These are phyloP conservation scores for Ectobius pallidus DNA, from an alignment of 2,888 invertebrate genomes.

Conservation along the genomic window DNA sequence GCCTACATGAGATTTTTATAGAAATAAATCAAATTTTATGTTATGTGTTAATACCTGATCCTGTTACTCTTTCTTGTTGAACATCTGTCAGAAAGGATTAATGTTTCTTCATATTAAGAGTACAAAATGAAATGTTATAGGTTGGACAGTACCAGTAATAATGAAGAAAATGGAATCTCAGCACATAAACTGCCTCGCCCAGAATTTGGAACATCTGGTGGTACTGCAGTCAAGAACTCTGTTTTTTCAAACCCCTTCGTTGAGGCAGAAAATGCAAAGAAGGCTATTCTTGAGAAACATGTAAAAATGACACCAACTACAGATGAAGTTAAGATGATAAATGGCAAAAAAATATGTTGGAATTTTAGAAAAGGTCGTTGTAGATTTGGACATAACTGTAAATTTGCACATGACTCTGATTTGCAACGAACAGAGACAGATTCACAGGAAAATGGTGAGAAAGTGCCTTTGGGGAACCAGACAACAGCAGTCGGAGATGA, in stretches of 20 bases:
- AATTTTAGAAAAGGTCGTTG: constrained; percentile 90
- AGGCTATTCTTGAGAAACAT: constrained; percentile 86
- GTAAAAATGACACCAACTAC: constrained; percentile 85
- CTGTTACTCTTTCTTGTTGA: too few relatives aligned
- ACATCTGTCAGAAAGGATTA: too few relatives aligned
- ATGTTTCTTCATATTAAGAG: too few relatives aligned
- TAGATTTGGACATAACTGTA: constrained; percentile 89
- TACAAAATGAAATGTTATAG: too few relatives aligned
- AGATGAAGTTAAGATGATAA: constrained; percentile 77
- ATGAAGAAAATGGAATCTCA: too few relatives aligned
- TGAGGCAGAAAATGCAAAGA: constrained; percentile 84
- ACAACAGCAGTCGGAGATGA: constrained; percentile 49
- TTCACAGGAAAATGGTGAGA: constrained; percentile 28
- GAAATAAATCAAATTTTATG: too few relatives aligned
- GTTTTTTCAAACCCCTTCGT: constrained; percentile 89
- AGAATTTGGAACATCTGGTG: constrained; percentile 59
- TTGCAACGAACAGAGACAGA: constrained; percentile 63
- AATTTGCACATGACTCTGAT: constrained; percentile 90
- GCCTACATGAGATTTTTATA: too few relatives aligned
- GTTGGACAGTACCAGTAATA: too few relatives aligned
- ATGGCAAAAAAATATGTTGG: constrained; percentile 91
- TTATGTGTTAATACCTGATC: too few relatives aligned
- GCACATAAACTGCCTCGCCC: constrained; percentile 72
- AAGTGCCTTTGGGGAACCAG: constrained; percentile 38
- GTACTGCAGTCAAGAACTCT: constrained; percentile 64